Evolutionary conservation across 2,888 invertebrate species (phyloP).

Genomic region (Fissipunctia ypsillon): DNA sequence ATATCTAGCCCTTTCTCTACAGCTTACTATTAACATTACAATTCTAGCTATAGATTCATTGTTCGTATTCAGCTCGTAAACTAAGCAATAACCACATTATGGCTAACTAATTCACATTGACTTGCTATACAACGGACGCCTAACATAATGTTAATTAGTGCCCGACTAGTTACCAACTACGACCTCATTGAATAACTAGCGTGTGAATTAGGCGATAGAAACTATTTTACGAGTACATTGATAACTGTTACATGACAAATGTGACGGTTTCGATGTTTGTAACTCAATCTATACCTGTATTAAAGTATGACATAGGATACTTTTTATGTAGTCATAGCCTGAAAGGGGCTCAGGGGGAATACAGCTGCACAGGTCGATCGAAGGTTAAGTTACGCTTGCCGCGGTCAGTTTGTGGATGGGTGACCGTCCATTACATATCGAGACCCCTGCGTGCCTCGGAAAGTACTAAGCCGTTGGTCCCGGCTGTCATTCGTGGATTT

Average conservation of each 20-base stretch:
- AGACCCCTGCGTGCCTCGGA: no score
- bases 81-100: constrained; percentile 10
- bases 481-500: no score
- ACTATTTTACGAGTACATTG: constrained; percentile 1
- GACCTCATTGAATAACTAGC: neutral
- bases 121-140: neutral
- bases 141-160: constrained; percentile 2
- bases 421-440: no score
- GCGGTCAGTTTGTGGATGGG: no score
- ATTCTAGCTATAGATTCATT: neutral
- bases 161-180: neutral
- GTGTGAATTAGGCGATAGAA: neutral
- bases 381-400: no score
- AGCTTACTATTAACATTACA: neutral
- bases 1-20: neutral
- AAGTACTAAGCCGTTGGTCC: no score
- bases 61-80: constrained; percentile 6
- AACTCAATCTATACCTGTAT: neutral
- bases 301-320: neutral
- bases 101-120: neutral
- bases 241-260: neutral
- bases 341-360: no score
- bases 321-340: neutral
- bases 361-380: no score
- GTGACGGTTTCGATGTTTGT: neutral